Percentiles rank a stretch among this genome's conserved stretches.
Conservation (phyloP, 2,888 invertebrate genomes). For the Luffia ferchaultella region DNA sequence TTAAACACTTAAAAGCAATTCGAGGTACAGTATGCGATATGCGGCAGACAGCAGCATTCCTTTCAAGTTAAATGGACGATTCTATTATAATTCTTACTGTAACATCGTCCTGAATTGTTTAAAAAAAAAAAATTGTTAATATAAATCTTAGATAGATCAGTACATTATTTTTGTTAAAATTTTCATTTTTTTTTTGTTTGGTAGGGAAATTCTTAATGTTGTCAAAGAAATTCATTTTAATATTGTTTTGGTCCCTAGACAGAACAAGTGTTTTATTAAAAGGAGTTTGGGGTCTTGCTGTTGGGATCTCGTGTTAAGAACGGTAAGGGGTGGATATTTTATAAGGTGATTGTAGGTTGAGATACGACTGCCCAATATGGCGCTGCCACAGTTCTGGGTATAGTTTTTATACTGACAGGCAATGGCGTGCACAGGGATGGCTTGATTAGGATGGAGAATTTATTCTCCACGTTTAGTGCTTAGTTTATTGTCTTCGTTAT, state of each 20-base stretch:
- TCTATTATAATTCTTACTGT: conserved; percentile 66
- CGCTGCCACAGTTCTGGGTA: background rate
- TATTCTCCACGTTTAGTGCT: background rate
- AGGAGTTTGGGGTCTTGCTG: background rate
- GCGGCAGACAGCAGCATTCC: conserved; percentile 48
- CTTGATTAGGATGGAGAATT: background rate
- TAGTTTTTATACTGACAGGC: background rate
- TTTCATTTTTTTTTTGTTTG: conserved; percentile 47
- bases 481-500: background rate
- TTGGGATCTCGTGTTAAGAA: background rate
- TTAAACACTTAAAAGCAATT: no score
- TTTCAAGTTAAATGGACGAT: conserved; percentile 50
- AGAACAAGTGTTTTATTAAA: background rate
- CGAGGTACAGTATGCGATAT: no score
- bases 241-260: background rate
- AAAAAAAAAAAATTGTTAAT: conserved; percentile 58
- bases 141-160: conserved; percentile 39
- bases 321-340: background rate
- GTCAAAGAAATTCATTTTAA: background rate
- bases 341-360: background rate
- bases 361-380: background rate
- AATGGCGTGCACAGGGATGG: background rate
- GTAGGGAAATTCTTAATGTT: conserved; percentile 22
- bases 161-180: conserved; percentile 53
- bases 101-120: conserved; percentile 61